phyloP scores from a whole-genome alignment of 2,797 vertebrate genomes.

The Danio aesculapii region DNA sequence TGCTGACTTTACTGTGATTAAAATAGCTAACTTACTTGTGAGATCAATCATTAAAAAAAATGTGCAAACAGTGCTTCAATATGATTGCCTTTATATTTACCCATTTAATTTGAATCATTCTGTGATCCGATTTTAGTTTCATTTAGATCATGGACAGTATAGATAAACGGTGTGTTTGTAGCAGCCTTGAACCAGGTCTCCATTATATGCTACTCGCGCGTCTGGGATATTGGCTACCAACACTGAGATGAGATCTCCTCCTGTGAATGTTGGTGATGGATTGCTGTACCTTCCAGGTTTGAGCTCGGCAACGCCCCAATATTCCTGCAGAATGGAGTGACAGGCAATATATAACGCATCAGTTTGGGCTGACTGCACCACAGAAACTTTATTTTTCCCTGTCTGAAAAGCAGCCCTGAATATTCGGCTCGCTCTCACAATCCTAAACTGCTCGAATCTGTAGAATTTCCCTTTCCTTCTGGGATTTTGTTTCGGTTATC shows the following conservation, averaged over 20 bases:
- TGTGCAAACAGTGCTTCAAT: not conserved
- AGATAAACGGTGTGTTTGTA: slow-evolving; percentile 69
- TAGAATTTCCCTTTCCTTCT: not conserved
- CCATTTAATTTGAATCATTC: not conserved
- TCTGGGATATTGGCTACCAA: slow-evolving; percentile 77
- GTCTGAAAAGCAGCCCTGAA: slow-evolving; percentile 64
- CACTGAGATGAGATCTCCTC: slow-evolving; percentile 78
- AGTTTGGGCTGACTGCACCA: slow-evolving; percentile 77
- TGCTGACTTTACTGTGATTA: no score
- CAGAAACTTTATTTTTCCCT: slow-evolving; percentile 61
- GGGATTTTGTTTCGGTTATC: slow-evolving; percentile 54
- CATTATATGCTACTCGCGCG: slow-evolving; percentile 70
- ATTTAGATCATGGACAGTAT: slow-evolving; percentile 60
- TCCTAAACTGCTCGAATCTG: slow-evolving; percentile 11
- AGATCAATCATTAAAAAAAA: not conserved
- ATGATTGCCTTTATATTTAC: slow-evolving; percentile 47
- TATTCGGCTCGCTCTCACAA: slow-evolving; percentile 61
- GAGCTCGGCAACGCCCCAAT: slow-evolving; percentile 82
- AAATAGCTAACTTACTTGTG: not conserved
- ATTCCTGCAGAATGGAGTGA: slow-evolving; percentile 82
- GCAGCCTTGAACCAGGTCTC: slow-evolving; percentile 72
- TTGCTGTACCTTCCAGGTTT: slow-evolving; percentile 80
- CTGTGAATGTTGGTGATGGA: slow-evolving; percentile 78
- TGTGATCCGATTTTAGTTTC: slow-evolving; percentile 28
- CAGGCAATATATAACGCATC: slow-evolving; percentile 84